A percentile compares a stretch with the other conserved stretches of the same genome.
phyloP scores from a whole-genome alignment of 2,797 vertebrate species.

The Mus caroli region DNA sequence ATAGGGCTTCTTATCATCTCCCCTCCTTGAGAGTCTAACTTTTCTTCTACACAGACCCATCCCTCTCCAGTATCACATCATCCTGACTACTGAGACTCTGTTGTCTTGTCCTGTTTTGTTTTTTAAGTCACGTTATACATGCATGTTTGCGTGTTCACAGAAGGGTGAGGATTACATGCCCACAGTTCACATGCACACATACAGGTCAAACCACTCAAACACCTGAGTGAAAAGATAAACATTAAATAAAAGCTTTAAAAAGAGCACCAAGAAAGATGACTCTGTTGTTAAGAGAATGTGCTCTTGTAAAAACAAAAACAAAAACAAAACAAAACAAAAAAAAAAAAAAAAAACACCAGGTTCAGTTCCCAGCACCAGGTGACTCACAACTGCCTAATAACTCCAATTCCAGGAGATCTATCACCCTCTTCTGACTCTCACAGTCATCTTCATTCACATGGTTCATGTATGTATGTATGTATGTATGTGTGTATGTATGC shows the following conservation, averaged over 20 bases:
- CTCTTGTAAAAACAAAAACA: not conserved
- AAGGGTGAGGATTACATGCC: not conserved
- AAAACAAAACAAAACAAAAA: too few relatives aligned
- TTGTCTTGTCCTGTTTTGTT: not conserved
- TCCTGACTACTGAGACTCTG: not conserved
- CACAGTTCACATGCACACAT: too few relatives aligned
- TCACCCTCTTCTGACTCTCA: too few relatives aligned
- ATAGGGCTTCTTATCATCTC: fast-evolving
- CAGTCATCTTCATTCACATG: not conserved
- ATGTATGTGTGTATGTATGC: not conserved
- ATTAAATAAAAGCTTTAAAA: not conserved
- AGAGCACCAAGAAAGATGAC: not conserved
- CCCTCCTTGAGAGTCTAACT: not conserved
- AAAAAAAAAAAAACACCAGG: not conserved
- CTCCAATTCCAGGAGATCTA: not conserved
- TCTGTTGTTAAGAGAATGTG: not conserved
- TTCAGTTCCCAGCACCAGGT: not conserved
- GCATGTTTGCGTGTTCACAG: not conserved
- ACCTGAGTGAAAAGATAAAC: too few relatives aligned
- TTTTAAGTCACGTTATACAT: not conserved
- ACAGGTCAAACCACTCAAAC: not conserved
- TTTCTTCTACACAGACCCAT: not conserved
- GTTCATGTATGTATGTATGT: not conserved
- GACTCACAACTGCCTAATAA: not conserved
- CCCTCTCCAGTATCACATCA: not conserved